These are phyloP conservation scores for Agonum fuliginosum DNA, from an alignment of 2,888 invertebrate species.

Conservation along the genomic window DNA sequence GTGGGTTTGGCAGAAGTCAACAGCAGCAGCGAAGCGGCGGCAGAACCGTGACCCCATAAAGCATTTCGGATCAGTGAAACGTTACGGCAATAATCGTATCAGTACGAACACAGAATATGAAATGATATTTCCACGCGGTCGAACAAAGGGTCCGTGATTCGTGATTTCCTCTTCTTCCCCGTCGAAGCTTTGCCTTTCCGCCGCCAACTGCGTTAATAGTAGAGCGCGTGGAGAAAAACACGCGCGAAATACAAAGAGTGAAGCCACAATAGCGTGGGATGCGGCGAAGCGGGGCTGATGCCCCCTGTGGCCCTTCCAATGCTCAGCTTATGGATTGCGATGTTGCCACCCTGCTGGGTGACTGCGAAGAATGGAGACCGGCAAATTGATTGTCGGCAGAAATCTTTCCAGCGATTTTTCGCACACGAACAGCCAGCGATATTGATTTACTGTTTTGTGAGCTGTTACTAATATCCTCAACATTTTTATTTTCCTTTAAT, in stretches of 20 bases:
- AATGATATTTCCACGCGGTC: slow-evolving; percentile 57
- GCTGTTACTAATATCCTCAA: too few relatives aligned
- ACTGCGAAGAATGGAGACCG: slow-evolving; percentile 24
- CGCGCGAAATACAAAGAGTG: slow-evolving; percentile 43
- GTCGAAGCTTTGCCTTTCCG: slow-evolving; percentile 25
- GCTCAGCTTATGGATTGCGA: slow-evolving; percentile 34
- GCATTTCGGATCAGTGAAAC: slow-evolving; percentile 57
- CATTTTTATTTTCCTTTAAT: too few relatives aligned
- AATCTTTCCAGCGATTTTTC: slow-evolving; percentile 35
- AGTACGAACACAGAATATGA: slow-evolving; percentile 58
- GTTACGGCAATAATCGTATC: slow-evolving; percentile 59
- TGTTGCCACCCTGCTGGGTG: slow-evolving; percentile 33
- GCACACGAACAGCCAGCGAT: background rate
- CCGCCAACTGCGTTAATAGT: slow-evolving; percentile 53
- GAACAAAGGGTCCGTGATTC: slow-evolving; percentile 56
- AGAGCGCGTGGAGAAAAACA: slow-evolving; percentile 38
- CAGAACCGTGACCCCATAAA: slow-evolving; percentile 44
- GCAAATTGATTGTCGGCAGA: slow-evolving; percentile 15
- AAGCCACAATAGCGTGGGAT: slow-evolving; percentile 36
- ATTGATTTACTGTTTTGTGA: too few relatives aligned
- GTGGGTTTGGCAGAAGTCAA: slow-evolving; percentile 15
- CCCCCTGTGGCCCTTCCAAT: slow-evolving; percentile 5
- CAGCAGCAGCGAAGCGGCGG: slow-evolving; percentile 23
- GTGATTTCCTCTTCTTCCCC: slow-evolving; percentile 53
- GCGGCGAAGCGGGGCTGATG: background rate